Percentiles rank a stretch among this genome's conserved stretches.
Evolutionary conservation across 2,888 invertebrate species (phyloP).

Genomic region (Anaspis maculata): DNA sequence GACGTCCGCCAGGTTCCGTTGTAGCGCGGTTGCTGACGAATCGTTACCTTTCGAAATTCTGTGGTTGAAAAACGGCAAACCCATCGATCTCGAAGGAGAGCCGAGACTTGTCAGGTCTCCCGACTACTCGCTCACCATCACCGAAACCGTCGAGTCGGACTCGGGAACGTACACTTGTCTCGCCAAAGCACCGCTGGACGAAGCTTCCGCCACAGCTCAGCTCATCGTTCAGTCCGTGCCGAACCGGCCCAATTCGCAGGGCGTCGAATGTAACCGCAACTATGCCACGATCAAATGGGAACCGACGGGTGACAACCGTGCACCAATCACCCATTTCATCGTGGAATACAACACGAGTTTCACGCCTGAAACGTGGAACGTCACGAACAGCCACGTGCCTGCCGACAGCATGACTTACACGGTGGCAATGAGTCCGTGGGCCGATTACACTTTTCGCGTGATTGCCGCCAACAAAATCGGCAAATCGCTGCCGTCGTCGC

Average conservation of each 20-base stretch:
- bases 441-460: slow-evolving; percentile 92
- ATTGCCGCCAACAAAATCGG: slow-evolving; percentile 92
- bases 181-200: slow-evolving; percentile 83
- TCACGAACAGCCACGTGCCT: slow-evolving; percentile 66
- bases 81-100: slow-evolving; percentile 81
- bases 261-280: slow-evolving; percentile 59
- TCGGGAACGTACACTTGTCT: slow-evolving; percentile 94
- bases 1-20: slow-evolving; percentile 83
- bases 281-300: slow-evolving; percentile 79
- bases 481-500: slow-evolving; percentile 73
- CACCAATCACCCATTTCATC: slow-evolving; percentile 82
- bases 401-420: slow-evolving; percentile 63
- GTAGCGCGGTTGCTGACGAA: slow-evolving; percentile 87
- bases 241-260: slow-evolving; percentile 66
- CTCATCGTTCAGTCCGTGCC: slow-evolving; percentile 93
- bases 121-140: slow-evolving; percentile 90
- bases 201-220: slow-evolving; percentile 76
- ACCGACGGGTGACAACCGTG: slow-evolving; percentile 89
- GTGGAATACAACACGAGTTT: slow-evolving; percentile 92
- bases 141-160: slow-evolving; percentile 89
- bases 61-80: slow-evolving; percentile 82
- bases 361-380: slow-evolving; percentile 87
- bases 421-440: slow-evolving; percentile 74
- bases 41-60: slow-evolving; percentile 68
- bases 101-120: slow-evolving; percentile 75